Base-by-base conservation (phyloP, 2,888 invertebrate genomes). In the Sarcophaga caerulescens region DNA sequence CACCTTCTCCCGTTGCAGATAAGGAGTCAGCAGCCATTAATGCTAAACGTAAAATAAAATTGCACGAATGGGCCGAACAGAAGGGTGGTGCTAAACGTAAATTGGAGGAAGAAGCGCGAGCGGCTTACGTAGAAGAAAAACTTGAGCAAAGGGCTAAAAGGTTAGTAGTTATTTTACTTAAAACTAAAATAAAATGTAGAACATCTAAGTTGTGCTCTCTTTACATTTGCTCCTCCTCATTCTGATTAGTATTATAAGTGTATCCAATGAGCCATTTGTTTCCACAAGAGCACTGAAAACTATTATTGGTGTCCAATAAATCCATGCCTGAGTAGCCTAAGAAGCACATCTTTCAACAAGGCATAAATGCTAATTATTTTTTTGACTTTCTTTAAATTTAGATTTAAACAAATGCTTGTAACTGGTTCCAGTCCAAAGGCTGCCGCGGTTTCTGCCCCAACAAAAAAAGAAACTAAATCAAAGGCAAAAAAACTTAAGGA, bases 81-180 rank as follows among this genome's bases (percentile, higher is more conserved):
- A 96, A 95, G 90, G 95, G 95, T 2, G 95, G 93, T 0, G 95
- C 94, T 85, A 96, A 95, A 88, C 93, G 95, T 83, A 95, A 95
- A 91, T 88, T 94, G 2, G 94, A 94, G 47, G 94, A 95, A 52
- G 94, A 94, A 82, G 94, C 94, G 66, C 94, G 94, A 77, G 95
- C 95, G 70, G 94, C 94, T 74, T 94, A 92, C 88, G 94, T 96
- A 19, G 94, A 95, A 82, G 92, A 93, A 59, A 94, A 95, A 91
- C 92, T 96, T 92, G 94, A 95, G 17, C 95, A 95, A 89, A 93
- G 96, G 78, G 94, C 95, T 23, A 95, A 95, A 89, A 90, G 92
- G 93, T 92, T 14, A 17, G 52, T 14, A 14, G 4, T 52, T 14
- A 17, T 52, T 52, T 52, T 52, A 52, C 1, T 12, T 52, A 0